These are phyloP conservation scores for Aurelia aurita complex sp. Pacific DNA, from an alignment of 30 jellyfish, hydroid and myxozoan genomes.

Conservation along the genomic window DNA sequence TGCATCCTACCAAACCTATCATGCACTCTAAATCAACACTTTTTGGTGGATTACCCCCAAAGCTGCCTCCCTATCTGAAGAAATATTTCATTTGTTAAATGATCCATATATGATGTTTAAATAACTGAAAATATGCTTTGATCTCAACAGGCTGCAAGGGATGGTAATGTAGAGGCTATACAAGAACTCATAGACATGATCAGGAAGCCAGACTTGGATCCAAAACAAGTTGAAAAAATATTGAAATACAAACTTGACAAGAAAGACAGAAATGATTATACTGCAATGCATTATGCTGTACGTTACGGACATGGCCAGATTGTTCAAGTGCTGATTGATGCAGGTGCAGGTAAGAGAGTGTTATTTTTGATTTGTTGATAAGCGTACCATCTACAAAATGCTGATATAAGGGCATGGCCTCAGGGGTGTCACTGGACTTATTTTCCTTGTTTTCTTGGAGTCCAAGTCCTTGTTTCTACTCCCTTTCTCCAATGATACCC, in stretches of 20 bases:
- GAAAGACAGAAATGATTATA: conserved; percentile 54
- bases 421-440: too few species aligned
- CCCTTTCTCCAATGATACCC: too few species aligned
- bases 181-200: neutral
- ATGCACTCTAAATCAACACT: too few species aligned
- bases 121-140: neutral
- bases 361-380: too few species aligned
- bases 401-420: too few species aligned
- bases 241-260: conserved; percentile 48
- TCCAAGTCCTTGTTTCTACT: too few species aligned
- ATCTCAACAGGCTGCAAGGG: conserved; percentile 47
- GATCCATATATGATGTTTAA: neutral
- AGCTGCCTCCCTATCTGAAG: neutral
- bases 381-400: too few species aligned
- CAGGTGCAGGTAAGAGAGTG: conserved; percentile 58
- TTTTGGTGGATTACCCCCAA: neutral
- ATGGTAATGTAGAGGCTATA: conserved; percentile 8
- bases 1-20: too few species aligned
- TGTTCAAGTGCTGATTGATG: conserved; percentile 15
- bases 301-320: conserved; percentile 74
- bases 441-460: too few species aligned
- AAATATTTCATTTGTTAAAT: neutral
- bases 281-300: conserved; percentile 82
- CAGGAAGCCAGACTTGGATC: neutral
- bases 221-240: neutral